Evolutionary conservation across 2,113 vertebrate species (phyloP), one percentile per base, ranked within the genome.

Genomic region (Tragelaphus scriptus): DNA sequence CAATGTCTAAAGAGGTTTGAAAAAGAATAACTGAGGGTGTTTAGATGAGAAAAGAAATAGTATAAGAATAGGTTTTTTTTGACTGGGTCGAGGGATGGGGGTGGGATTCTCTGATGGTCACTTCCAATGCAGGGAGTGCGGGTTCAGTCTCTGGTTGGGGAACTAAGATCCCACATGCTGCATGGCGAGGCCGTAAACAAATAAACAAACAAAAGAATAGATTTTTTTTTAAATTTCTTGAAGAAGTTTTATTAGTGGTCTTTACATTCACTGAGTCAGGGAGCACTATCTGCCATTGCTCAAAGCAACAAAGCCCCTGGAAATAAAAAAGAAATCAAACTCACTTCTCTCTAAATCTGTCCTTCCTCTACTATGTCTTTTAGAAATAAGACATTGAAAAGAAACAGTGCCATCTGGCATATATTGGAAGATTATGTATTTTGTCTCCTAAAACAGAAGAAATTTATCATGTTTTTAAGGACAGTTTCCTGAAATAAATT

Each of bases 401-500:
- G 89, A 94, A 90, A 65, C 1, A 23, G 12, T 25, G 9, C 7
- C 23, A 81, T 44, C 44, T 53, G 61, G 44, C 51, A 47, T 36
- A 58, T 85, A 9, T 36, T 88, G 47, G 47, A 17, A 95, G 26
- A 63, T 77, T 63, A 47, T 8, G 26, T 93, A 81, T 53, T 58
- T 63, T 85, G 28, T 84, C 44, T 96, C 40, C 53, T 30, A 32
- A 56, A 85, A 91, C 44, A 84, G 16, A 65, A 88, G 63, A 59
- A 81, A 85, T 49, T 68, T 91, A 25, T 81, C 59, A 79, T 26
- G 47, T 65, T 89, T 17, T 75, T 82, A 53, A 49, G 51, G 36
- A 91, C 11, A 87, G 61, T 56, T 91, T 95, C 47, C 80, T 97
- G 85, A 97, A 96, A 58, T 84, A 94, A 89, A 90, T 58, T 63